Evolutionary conservation across 2,888 invertebrate genomes (phyloP).

Genomic region (Mythimna lalbum): DNA sequence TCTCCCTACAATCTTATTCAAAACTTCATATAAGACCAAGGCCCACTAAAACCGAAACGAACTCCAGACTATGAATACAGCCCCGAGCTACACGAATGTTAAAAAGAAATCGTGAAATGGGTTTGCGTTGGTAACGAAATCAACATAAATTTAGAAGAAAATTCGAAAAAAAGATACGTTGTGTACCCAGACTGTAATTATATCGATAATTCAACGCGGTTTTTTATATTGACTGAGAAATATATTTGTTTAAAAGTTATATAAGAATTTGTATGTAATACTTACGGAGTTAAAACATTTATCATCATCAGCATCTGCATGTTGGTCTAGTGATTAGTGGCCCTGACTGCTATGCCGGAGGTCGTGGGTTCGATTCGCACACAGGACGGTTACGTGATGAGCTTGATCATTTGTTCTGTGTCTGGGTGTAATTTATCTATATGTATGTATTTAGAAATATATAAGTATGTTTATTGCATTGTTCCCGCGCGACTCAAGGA

Average conservation of each 20-base stretch:
- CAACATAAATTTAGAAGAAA: conserved; percentile 87
- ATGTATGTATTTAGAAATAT: too few species aligned
- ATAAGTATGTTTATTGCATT: too few species aligned
- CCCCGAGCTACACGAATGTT: conserved; percentile 80
- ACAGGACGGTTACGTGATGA: too few species aligned
- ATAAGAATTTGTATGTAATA: not conserved
- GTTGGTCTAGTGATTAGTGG: too few species aligned
- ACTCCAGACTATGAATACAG: conserved; percentile 77
- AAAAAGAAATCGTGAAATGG: conserved; percentile 88
- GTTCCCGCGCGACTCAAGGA: too few species aligned
- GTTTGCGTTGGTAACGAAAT: conserved; percentile 88
- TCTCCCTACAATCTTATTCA: too few species aligned
- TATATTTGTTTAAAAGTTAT: conserved; percentile 5
- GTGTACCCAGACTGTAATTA: conserved; percentile 60
- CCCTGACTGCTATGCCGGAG: too few species aligned
- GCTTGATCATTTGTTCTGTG: too few species aligned
- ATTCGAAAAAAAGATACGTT: conserved; percentile 69
- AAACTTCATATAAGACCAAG: conserved; percentile 19
- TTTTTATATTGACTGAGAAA: conserved; percentile 46
- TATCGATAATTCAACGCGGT: conserved; percentile 56
- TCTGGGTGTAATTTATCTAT: too few species aligned
- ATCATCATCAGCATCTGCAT: too few species aligned
- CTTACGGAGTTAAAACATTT: not conserved
- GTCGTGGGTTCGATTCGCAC: too few species aligned
- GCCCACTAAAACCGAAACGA: conserved; percentile 4